These are phyloP conservation scores for Zaprionus taronus DNA, from an alignment of 1,140 invertebrate species.

Conservation along the genomic window DNA sequence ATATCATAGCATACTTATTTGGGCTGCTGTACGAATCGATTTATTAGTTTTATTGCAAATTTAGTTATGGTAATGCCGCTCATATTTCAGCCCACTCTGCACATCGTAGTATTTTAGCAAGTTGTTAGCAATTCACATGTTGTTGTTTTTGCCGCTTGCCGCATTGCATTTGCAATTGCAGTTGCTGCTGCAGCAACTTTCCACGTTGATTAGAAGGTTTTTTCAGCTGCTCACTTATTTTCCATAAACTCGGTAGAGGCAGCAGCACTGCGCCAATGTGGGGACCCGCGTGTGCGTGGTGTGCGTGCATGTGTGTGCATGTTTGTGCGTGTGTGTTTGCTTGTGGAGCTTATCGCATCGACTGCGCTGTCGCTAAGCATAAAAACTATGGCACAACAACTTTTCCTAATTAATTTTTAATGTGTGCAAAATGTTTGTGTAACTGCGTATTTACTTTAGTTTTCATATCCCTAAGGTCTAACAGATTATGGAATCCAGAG, in stretches of 20 bases:
- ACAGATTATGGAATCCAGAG: slow-evolving; percentile 25
- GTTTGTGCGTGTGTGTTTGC: neutral
- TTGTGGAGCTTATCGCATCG: slow-evolving; percentile 58
- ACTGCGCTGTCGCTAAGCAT: slow-evolving; percentile 70
- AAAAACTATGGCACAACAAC: slow-evolving; percentile 72
- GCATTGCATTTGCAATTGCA: slow-evolving; percentile 57
- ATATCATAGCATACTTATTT: neutral
- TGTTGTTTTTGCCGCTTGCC: neutral
- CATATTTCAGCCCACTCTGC: neutral
- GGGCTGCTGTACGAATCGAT: slow-evolving; percentile 31
- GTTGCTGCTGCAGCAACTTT: slow-evolving; percentile 53
- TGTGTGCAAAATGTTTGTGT: slow-evolving; percentile 75
- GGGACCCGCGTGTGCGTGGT: slow-evolving; percentile 11
- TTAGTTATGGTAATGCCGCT: neutral
- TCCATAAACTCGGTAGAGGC: slow-evolving; percentile 14
- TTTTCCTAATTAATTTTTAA: slow-evolving; percentile 82
- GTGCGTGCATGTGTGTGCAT: slow-evolving; percentile 6
- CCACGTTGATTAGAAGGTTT: slow-evolving; percentile 77
- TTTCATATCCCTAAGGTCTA: slow-evolving; percentile 37
- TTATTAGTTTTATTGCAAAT: slow-evolving; percentile 23
- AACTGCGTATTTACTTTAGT: slow-evolving; percentile 52
- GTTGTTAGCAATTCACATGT: neutral
- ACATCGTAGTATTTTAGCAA: neutral
- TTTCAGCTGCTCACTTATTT: slow-evolving; percentile 45
- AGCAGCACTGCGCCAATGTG: slow-evolving; percentile 42